Evolutionary conservation across 2,113 vertebrate genomes (phyloP), one percentile per base, ranked within the genome.

Genomic region (Promerops cafer): DNA sequence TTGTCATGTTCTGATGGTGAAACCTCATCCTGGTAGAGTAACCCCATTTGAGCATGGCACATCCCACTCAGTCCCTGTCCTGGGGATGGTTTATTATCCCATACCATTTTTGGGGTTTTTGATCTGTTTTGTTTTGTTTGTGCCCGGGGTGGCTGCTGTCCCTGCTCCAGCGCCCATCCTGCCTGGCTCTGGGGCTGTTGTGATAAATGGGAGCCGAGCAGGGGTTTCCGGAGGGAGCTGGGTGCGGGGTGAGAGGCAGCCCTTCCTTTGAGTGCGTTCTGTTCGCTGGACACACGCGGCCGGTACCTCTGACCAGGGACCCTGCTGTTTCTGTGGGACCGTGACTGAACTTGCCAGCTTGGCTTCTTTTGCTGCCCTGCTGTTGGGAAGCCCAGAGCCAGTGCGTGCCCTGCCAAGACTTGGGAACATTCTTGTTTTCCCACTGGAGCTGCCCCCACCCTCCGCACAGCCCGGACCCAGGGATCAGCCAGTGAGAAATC

Each of bases 191-290:
- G 74, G 30, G 35, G 35, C 45, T 61, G 45, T 21, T 39, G 35
- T 1, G 10, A 8, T 50, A 16, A 39, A 9, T 21, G 57, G 45
- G 30, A 50, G 35, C 35, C 0, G 2, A 21, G 74, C 35, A 40
- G 57, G 35, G 28, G 28, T 61, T 61, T 50, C 10, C 7, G 11
- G 74, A 40, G 30, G 57, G 57, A 61, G 16, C 1, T 30, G 26
- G 19, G 37, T 52, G 50, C 0, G 1, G 30, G 28, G 13, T 27
- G 39, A 44, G 52, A 44, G 21, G 54, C 72, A 47, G 72, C 16
- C 3, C 42, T 31, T 37, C 26, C 44, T 49, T 14, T 60, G n/a
- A 18, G 54, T 1, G 1, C 0, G 0, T 47, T 47, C n/a, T 59
- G 42, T 37, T 31, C 42, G 11, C 54, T 31, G n/a, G 40, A 13